Conservation (phyloP, 2,888 invertebrate genomes). For the Eristalis intricaria region DNA sequence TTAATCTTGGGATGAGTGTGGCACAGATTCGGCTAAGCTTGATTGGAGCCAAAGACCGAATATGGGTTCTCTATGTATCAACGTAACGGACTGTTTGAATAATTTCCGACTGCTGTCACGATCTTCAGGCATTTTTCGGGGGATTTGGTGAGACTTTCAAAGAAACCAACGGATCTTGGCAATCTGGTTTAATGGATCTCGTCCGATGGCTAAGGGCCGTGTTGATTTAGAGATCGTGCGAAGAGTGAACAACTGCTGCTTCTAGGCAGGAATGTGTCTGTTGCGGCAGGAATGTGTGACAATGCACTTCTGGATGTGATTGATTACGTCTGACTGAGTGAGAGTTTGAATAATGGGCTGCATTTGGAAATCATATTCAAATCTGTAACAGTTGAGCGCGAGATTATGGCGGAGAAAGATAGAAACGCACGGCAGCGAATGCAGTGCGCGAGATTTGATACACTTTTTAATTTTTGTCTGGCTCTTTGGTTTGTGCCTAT, state of each 20-base stretch:
- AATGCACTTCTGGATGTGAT: not conserved
- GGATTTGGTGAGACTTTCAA: not conserved
- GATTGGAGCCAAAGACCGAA: not conserved
- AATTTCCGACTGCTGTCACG: not conserved
- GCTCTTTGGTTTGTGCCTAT: too few species aligned
- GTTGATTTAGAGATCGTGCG: too few species aligned
- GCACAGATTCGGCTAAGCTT: not conserved
- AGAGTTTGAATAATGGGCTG: not conserved
- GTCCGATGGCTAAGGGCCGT: not conserved
- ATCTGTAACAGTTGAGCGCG: not conserved
- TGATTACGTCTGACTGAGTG: not conserved
- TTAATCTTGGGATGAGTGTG: conserved; percentile 3
- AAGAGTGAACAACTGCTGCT: not conserved
- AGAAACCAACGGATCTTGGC: not conserved
- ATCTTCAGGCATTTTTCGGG: not conserved
- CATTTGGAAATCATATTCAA: not conserved
- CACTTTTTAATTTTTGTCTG: too few species aligned
- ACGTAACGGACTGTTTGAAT: conserved; percentile 5
- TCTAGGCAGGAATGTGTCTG: not conserved
- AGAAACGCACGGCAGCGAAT: too few species aligned
- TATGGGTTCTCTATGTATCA: not conserved
- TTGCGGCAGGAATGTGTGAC: not conserved
- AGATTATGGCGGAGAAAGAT: not conserved
- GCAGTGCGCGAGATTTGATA: too few species aligned
- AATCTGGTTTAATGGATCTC: not conserved